Percentiles rank a stretch among this genome's conserved stretches.
Evolutionary conservation across 2,888 invertebrate species (phyloP).

Genomic region (Iselma pallidipennis): DNA sequence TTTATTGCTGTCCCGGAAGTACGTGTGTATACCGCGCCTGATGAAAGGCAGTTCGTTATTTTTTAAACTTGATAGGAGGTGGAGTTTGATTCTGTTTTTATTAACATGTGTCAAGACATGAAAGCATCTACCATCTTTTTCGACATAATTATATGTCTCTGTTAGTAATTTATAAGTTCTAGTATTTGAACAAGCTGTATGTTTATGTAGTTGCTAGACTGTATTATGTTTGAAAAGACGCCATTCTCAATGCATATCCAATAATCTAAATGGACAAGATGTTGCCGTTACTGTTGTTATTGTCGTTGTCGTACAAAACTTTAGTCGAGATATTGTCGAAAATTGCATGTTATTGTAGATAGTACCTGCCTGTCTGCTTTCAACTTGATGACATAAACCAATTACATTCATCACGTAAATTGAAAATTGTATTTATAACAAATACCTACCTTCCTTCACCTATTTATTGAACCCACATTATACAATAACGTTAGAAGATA

Average conservation of each 20-base stretch:
- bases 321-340: background rate
- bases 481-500: background rate
- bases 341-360: background rate
- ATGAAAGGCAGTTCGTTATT: slow-evolving; percentile 51
- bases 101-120: slow-evolving; percentile 44
- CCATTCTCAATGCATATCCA: slow-evolving; percentile 35
- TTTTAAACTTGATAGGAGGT: slow-evolving; percentile 40
- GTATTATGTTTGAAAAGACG: slow-evolving; percentile 13
- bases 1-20: slow-evolving; percentile 48
- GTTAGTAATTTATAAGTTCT: slow-evolving; percentile 43
- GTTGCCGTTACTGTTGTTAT: slow-evolving; percentile 14
- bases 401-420: slow-evolving; percentile 16
- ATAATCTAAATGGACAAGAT: slow-evolving; percentile 44
- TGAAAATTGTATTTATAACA: background rate
- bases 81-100: slow-evolving; percentile 40
- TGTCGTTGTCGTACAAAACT: background rate
- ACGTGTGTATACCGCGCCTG: slow-evolving; percentile 48
- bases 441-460: no score
- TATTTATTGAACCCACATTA: no score
- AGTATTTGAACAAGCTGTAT: slow-evolving; percentile 9
- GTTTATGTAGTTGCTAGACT: background rate
- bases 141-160: slow-evolving; percentile 46
- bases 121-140: slow-evolving; percentile 28
- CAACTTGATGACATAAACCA: slow-evolving; percentile 17
- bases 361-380: no score